Base-by-base conservation (phyloP, 2,113 vertebrate genomes). In the Sapayoa aenigma region DNA sequence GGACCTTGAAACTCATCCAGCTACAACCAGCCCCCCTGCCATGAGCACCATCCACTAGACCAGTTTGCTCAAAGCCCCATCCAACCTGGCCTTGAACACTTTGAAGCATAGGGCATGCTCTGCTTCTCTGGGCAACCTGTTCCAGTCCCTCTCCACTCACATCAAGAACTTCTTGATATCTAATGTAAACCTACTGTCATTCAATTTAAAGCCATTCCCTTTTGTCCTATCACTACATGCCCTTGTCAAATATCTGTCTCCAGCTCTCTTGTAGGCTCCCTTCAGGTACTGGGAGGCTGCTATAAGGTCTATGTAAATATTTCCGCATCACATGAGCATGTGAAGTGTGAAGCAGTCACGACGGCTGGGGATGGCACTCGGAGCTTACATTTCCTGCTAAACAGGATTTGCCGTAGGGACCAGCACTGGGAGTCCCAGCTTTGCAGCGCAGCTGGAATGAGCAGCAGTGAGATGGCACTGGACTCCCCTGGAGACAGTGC, bases 381-480 rank as follows among this genome's bases (percentile, higher is more conserved):
- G 46, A 71, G 23, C 35, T 12, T 65, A 5, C 10, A 6, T 80
- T 62, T 76, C 78, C 68, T 73, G 22, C 50, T 65, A 6, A 16
- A 12, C 0, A 1, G 55, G 25, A 20, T 35, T 86, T 71, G 24
- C 56, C 0, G 17, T 44, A 16, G 44, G 14, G 13, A n/a, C 12
- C 30, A 18, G 25, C 4, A 4, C 20, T 44, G 19, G 11, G 24
- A 10, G 6, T 23, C 10, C 37, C 39, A 49, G 28, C 39, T 71
- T 65, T 19, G 60, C 1, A 6, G 31, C 3, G 1, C 37, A 77
- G 59, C 30, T 77, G 67, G 6, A 77, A 77, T 46, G 11, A 60
- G 11, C n/a, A 80, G 14, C 1, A 3, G 9, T 42, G 23, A n/a
- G 33, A 41, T 1, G 1, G n/a, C 0, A 0, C 23, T 3, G 4